phyloP scores from a whole-genome alignment of 2,113 vertebrate genomes.

The Leptodactylus fuscus region DNA sequence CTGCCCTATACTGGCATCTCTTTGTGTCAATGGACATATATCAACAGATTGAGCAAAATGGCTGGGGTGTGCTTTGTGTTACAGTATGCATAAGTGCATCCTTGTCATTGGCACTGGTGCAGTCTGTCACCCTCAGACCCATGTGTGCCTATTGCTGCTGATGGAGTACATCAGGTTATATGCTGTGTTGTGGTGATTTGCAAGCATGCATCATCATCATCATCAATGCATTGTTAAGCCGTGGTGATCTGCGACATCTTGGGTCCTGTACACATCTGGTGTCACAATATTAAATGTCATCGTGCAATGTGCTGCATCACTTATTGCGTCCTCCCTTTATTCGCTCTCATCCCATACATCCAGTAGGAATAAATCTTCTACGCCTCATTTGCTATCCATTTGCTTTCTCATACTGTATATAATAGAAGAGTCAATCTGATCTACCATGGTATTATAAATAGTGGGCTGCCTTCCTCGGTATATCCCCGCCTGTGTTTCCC shows the following conservation, averaged over 20 bases:
- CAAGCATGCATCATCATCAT: neutral
- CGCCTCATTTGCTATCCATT: neutral
- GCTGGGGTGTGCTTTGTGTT: constrained; percentile 49
- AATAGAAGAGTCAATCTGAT: neutral
- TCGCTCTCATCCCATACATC: too few species aligned
- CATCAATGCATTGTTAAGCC: constrained; percentile 41
- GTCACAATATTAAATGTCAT: neutral
- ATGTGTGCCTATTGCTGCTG: neutral
- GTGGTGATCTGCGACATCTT: constrained; percentile 29
- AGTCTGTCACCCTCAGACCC: neutral
- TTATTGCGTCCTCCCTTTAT: neutral
- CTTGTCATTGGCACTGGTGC: constrained; percentile 23
- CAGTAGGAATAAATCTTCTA: too few species aligned
- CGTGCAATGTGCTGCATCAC: neutral
- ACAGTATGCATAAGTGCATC: constrained; percentile 40
- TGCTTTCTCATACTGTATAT: neutral
- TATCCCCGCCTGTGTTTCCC: constrained; percentile 9
- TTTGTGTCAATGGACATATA: constrained; percentile 20
- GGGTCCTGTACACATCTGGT: neutral
- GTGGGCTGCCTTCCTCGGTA: neutral
- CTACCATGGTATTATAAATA: neutral
- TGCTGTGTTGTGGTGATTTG: constrained; percentile 27
- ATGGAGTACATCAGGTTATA: neutral
- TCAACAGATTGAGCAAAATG: constrained; percentile 23
- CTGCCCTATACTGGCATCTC: too few species aligned